Base-by-base conservation (phyloP, 2,797 vertebrate genomes). In the Rhinophrynus dorsalis region DNA sequence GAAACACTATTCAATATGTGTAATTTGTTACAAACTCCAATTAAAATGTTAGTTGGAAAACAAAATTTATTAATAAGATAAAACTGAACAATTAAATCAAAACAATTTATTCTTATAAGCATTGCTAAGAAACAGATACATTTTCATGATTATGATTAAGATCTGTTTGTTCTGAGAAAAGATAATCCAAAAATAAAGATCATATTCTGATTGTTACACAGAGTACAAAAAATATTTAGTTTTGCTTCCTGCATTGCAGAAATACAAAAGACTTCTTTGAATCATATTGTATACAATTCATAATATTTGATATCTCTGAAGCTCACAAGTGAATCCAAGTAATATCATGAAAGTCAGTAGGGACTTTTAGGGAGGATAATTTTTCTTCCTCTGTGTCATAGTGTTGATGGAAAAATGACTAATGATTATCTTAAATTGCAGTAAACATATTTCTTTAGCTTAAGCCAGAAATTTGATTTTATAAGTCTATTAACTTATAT, bases 261-360 rank as follows among this genome's bases (percentile, higher is more conserved):
- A 79, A 77, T 68, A 75, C 75, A 69, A 63, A 78, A 75, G 77
- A 77, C 81, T 73, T 81, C 75, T 84, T 80, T 75, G 78, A 72
- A 62, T 84, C 74, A 78, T 82, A 68, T 82, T 73, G 74, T 80
- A 82, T 77, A 74, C 81, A 84, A 77, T 68, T 74, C 85, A 78
- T 83, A 84, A 82, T 69, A 83, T 84, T 78, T 85, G 82, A 84
- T 89, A 85, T 78, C 72, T 78, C 51, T 67, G 78, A 82, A 83
- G 83, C 82, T 75, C 77, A 79, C 50, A 77, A 87, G 83, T 83
- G 84, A 86, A 90, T 82, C 67, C 79, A 79, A 76, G 80, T 79
- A 77, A 79, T 79, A 84, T 89, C 85, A 85, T 75, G 77, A 75
- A 87, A 83, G 54, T 73, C 81, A 68, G 71, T 54, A 67, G 84